A percentile compares a stretch with the other conserved stretches of the same genome.
These are phyloP conservation scores for Orientallactaga sibirica DNA, from an alignment of 2,797 vertebrate species.

Conservation along the genomic window DNA sequence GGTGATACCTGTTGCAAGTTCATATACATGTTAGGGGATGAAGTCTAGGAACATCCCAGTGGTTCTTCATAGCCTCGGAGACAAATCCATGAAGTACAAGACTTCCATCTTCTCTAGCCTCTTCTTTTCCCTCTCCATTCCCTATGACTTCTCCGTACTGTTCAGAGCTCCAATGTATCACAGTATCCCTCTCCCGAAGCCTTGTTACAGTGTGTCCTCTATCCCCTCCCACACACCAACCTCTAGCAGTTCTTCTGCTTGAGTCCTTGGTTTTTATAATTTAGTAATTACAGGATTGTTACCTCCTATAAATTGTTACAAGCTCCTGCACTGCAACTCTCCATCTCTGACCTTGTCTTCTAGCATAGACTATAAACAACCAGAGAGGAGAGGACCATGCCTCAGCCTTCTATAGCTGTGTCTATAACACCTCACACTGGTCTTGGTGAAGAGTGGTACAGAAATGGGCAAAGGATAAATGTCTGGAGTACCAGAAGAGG, in stretches of 20 bases:
- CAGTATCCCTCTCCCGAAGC: not conserved
- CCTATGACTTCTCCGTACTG: accelerated
- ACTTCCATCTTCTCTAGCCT: not conserved
- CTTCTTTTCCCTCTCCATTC: not conserved
- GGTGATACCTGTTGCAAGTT: no score
- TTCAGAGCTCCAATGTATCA: accelerated
- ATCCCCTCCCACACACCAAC: not conserved
- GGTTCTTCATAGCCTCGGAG: not conserved
- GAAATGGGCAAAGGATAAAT: not conserved
- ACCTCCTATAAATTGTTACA: not conserved
- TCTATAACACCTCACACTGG: not conserved
- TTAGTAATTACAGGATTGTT: not conserved
- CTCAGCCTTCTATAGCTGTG: not conserved
- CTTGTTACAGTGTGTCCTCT: not conserved
- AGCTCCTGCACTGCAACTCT: not conserved
- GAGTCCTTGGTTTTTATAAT: not conserved
- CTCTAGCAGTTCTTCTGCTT: not conserved
- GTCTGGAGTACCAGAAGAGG: not conserved
- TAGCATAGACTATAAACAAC: not conserved
- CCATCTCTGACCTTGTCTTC: not conserved
- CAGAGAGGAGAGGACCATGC: not conserved
- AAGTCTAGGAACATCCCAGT: not conserved
- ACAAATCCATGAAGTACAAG: not conserved
- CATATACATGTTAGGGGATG: not conserved
- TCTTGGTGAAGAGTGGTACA: not conserved